Evolutionary conservation across 2,888 invertebrate species (phyloP).

Genomic region (Amphipyra tragopoginis): DNA sequence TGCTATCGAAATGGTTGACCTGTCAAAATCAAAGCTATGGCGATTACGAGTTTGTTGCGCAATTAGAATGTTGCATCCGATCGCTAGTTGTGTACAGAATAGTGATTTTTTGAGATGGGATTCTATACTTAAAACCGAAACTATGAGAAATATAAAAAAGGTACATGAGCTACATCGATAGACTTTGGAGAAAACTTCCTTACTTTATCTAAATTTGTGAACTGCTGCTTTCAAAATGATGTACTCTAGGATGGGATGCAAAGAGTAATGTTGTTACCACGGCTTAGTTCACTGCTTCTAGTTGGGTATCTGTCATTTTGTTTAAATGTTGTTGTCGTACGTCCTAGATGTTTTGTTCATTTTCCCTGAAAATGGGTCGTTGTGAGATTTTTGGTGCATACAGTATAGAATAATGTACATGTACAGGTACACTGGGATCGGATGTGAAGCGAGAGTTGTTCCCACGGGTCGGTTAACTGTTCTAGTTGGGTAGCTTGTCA

Average conservation of each 20-base stretch:
- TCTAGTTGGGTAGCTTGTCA: slow-evolving; percentile 21
- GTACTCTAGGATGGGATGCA: not conserved
- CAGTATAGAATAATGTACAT: no score
- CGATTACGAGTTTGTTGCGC: no score
- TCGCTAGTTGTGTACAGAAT: no score
- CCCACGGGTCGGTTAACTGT: slow-evolving; percentile 15
- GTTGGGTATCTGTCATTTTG: slow-evolving; percentile 24
- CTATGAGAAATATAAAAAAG: no score
- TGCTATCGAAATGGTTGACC: no score
- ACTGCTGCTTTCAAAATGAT: not conserved
- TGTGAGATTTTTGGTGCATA: not conserved
- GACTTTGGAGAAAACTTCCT: no score
- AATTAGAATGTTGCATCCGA: no score
- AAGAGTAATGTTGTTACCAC: no score
- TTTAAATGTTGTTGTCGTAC: not conserved
- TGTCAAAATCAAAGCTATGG: no score
- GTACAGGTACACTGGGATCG: not conserved
- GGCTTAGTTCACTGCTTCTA: slow-evolving; percentile 7
- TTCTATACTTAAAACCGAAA: no score
- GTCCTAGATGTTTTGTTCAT: slow-evolving; percentile 20
- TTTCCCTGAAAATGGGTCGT: slow-evolving; percentile 8
- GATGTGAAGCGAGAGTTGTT: not conserved
- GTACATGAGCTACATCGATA: no score
- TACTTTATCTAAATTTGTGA: not conserved
- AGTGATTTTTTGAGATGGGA: no score